phyloP scores from a whole-genome alignment of 2,113 vertebrate genomes.

The Haliaeetus leucogaster region DNA sequence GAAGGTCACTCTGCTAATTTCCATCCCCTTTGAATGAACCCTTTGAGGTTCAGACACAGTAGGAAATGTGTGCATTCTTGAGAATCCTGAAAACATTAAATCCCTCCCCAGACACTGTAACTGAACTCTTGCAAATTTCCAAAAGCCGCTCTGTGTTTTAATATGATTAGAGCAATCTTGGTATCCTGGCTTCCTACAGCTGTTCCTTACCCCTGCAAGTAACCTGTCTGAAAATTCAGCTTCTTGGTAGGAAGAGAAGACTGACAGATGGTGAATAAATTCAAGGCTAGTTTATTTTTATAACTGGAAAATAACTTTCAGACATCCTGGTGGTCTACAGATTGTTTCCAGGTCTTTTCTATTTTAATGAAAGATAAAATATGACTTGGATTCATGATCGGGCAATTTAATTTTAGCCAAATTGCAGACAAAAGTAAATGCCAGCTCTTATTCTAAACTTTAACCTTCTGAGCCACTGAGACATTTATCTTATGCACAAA shows the following conservation, averaged over 20 bases:
- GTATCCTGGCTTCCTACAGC: not conserved
- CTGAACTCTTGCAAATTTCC: conserved; percentile 8
- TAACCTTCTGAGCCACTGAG: conserved; percentile 19
- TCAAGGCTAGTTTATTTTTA: conserved; percentile 46
- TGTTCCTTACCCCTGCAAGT: not conserved
- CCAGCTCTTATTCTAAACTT: conserved; percentile 35
- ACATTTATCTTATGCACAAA: conserved; percentile 9
- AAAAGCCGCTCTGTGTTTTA: not conserved
- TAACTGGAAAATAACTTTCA: conserved; percentile 55
- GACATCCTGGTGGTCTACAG: conserved; percentile 35
- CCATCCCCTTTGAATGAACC: not conserved
- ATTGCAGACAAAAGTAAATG: conserved; percentile 7
- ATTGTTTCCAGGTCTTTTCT: conserved; percentile 48
- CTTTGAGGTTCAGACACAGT: not conserved
- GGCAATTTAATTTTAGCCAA: conserved; percentile 25
- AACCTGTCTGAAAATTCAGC: conserved; percentile 19
- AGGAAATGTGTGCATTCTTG: not conserved
- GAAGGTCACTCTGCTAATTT: not conserved
- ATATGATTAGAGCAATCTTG: conserved; percentile 17
- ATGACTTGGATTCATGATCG: not conserved
- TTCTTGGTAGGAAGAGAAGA: conserved; percentile 9
- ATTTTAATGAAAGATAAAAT: conserved; percentile 55
- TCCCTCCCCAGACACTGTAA: not conserved
- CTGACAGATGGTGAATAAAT: conserved; percentile 55
- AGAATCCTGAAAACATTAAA: not conserved